These are phyloP conservation scores for Lepidonotus clava DNA, from an alignment of 2,888 invertebrate species.

Conservation along the genomic window DNA sequence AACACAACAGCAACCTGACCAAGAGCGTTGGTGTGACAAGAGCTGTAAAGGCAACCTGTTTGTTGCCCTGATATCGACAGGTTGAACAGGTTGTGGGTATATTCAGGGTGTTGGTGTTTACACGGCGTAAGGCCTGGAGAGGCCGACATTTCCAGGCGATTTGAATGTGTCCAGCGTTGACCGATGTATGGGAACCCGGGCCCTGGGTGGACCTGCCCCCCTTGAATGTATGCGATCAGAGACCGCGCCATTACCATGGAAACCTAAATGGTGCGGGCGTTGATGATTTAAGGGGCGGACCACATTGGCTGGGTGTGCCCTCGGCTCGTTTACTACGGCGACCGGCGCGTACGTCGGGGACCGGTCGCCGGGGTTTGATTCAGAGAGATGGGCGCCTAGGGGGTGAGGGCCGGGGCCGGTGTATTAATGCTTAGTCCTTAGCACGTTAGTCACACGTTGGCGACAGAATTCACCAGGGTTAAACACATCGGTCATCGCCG, in stretches of 20 bases:
- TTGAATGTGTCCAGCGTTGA: background rate
- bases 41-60: background rate
- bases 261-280: background rate
- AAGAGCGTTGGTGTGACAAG: background rate
- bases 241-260: background rate
- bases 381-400: conserved; percentile 19
- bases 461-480: background rate
- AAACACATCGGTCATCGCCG: background rate
- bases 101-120: too few species aligned
- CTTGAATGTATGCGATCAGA: conserved; percentile 28
- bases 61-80: too few species aligned
- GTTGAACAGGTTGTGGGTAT: too few species aligned
- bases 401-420: background rate
- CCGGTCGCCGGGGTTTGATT: conserved; percentile 1
- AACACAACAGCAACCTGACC: background rate
- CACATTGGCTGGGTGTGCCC: conserved; percentile 9
- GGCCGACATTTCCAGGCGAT: background rate
- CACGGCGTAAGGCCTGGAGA: background rate
- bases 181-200: background rate
- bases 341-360: background rate
- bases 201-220: background rate
- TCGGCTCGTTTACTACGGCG: background rate
- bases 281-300: conserved; percentile 11
- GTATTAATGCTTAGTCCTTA: conserved; percentile 2
- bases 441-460: background rate